Percentiles rank a stretch among this genome's conserved stretches.
Conservation (phyloP, 2,888 invertebrate genomes). For the Phorcus lineatus region DNA sequence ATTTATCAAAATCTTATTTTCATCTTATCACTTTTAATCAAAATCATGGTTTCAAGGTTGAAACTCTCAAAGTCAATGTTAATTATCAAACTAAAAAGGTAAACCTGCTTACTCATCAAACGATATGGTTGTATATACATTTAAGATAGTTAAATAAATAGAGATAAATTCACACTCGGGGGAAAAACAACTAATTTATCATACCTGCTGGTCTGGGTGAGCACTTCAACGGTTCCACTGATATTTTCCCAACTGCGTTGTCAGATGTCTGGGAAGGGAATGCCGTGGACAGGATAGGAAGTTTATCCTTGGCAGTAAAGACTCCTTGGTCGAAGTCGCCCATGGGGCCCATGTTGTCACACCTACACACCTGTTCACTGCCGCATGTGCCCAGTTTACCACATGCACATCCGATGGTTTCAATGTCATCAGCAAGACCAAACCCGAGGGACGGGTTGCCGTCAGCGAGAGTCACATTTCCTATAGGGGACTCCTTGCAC, state of each 20-base stretch:
- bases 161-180: too few relatives aligned
- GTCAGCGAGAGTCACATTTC: constrained; percentile 41
- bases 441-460: constrained; percentile 45
- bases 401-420: constrained; percentile 54
- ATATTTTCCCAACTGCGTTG: constrained; percentile 35
- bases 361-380: constrained; percentile 50
- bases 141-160: too few relatives aligned
- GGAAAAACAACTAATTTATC: too few relatives aligned
- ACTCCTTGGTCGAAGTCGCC: constrained; percentile 48
- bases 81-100: too few relatives aligned
- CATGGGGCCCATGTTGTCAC: constrained; percentile 51
- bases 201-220: constrained; percentile 57
- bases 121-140: too few relatives aligned
- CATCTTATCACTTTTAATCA: too few relatives aligned
- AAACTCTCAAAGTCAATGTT: too few relatives aligned
- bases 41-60: too few relatives aligned
- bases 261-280: constrained; percentile 40
- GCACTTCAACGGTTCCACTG: constrained; percentile 39
- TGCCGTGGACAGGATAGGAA: constrained; percentile 47
- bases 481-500: constrained; percentile 54
- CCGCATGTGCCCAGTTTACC: constrained; percentile 52
- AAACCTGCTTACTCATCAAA: too few relatives aligned
- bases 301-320: constrained; percentile 41
- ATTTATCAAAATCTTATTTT: too few relatives aligned
- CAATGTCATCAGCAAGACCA: constrained; percentile 41